These are phyloP conservation scores for Cryptomyrus ogoouensis DNA, from an alignment of 2,113 vertebrate species.

Conservation along the genomic window DNA sequence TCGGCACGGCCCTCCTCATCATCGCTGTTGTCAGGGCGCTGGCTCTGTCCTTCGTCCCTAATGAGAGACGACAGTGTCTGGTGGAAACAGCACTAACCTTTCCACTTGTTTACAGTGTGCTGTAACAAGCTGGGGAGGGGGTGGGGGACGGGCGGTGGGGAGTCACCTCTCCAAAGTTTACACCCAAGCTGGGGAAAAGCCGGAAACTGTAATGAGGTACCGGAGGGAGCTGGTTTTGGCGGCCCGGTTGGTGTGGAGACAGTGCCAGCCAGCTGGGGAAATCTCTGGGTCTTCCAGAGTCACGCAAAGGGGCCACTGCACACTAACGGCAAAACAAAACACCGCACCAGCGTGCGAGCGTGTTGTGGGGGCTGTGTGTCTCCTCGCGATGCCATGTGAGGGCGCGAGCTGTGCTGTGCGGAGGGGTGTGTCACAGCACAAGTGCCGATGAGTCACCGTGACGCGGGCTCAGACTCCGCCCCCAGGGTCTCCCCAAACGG, in stretches of 20 bases:
- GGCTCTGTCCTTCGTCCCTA: conserved; percentile 46
- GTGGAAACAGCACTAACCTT: conserved; percentile 57
- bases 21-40: conserved; percentile 27
- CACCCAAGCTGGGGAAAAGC: conserved; percentile 48
- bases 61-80: conserved; percentile 49
- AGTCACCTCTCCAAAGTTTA: conserved; percentile 65
- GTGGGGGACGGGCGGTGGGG: neutral
- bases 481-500: neutral
- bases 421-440: neutral
- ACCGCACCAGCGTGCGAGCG: neutral
- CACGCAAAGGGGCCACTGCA: conserved; percentile 8
- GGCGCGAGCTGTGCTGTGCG: neutral
- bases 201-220: conserved; percentile 60
- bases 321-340: neutral
- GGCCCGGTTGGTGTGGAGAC: conserved; percentile 29
- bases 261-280: conserved; percentile 13
- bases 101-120: conserved; percentile 62
- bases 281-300: neutral
- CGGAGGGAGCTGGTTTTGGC: conserved; percentile 54
- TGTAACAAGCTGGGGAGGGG: conserved; percentile 49
- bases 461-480: neutral
- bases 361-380: conserved; percentile 12
- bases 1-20: neutral
- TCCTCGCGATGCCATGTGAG: neutral
- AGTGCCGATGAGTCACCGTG: neutral